These are phyloP conservation scores for Papilio machaon DNA, from an alignment of 1,140 invertebrate genomes.

Conservation along the genomic window DNA sequence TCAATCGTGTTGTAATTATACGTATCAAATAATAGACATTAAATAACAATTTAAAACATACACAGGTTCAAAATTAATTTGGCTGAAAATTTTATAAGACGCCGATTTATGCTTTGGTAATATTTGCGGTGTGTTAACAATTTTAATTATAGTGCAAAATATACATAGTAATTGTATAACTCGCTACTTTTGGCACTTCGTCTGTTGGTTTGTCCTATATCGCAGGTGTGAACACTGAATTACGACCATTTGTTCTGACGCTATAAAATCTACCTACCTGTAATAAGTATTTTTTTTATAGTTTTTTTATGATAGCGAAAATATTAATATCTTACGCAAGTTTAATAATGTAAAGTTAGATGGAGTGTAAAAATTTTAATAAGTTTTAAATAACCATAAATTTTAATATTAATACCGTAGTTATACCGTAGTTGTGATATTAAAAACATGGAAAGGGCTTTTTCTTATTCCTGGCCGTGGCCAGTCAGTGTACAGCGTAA, in stretches of 20 bases:
- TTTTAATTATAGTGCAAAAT: constrained; percentile 68
- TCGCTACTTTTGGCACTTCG: constrained; percentile 64
- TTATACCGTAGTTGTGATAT: too few relatives aligned
- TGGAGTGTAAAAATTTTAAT: too few relatives aligned
- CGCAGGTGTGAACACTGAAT: constrained; percentile 44
- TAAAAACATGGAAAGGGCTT: too few relatives aligned
- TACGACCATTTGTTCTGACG: constrained; percentile 28
- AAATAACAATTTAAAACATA: not conserved
- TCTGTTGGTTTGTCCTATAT: constrained; percentile 46
- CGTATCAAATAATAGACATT: not conserved
- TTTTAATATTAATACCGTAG: too few relatives aligned
- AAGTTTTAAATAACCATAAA: too few relatives aligned
- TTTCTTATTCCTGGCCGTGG: too few relatives aligned
- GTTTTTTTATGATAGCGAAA: too few relatives aligned
- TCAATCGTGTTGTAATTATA: not conserved
- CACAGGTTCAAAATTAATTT: not conserved
- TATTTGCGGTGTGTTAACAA: constrained; percentile 59
- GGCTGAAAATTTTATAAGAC: constrained; percentile 35
- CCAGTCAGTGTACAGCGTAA: too few relatives aligned
- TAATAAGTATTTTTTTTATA: not conserved
- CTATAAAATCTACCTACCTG: not conserved
- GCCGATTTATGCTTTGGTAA: constrained; percentile 46
- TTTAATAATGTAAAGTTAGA: too few relatives aligned
- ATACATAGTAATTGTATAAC: constrained; percentile 62
- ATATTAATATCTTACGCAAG: too few relatives aligned